A percentile compares a stretch with the other conserved stretches of the same genome.
These are phyloP conservation scores for Tribolium freemani DNA, from an alignment of 2,888 invertebrate species.

Conservation along the genomic window DNA sequence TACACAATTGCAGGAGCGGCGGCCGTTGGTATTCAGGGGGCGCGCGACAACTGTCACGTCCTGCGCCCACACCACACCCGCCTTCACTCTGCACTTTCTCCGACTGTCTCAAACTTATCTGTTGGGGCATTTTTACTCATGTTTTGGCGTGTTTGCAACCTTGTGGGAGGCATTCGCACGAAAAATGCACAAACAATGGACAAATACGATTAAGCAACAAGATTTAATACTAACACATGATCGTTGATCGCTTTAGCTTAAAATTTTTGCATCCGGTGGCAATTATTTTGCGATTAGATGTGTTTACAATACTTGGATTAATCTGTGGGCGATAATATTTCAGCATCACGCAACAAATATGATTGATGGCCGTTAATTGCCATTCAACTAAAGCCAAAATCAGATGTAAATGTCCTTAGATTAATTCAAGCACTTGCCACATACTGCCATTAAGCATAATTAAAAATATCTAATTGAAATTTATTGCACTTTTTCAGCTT, in stretches of 20 bases:
- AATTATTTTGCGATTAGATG: slow-evolving; percentile 16
- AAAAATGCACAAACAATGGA: too few relatives aligned
- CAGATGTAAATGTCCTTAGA: too few relatives aligned
- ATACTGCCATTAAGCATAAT: too few relatives aligned
- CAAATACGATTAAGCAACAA: too few relatives aligned
- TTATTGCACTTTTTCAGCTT: neutral
- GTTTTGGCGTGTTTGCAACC: neutral
- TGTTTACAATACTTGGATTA: neutral
- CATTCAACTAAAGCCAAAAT: neutral
- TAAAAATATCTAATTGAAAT: too few relatives aligned
- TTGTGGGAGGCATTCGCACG: too few relatives aligned
- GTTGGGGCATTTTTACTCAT: neutral
- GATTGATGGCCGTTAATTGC: slow-evolving; percentile 18
- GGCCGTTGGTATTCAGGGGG: slow-evolving; percentile 49
- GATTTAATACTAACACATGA: too few relatives aligned
- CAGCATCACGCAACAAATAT: slow-evolving; percentile 15
- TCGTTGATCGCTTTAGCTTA: too few relatives aligned
- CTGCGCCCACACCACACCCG: slow-evolving; percentile 38
- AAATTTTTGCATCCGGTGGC: neutral
- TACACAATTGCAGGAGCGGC: slow-evolving; percentile 53
- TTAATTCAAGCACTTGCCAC: too few relatives aligned
- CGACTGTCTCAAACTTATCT: slow-evolving; percentile 20
- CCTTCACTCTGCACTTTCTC: slow-evolving; percentile 39
- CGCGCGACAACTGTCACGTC: slow-evolving; percentile 52
- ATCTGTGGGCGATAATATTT: slow-evolving; percentile 1